Percentiles rank a stretch among this genome's conserved stretches.
Conservation (phyloP, 2,888 invertebrate genomes). For the Euplagia quadripunctaria region DNA sequence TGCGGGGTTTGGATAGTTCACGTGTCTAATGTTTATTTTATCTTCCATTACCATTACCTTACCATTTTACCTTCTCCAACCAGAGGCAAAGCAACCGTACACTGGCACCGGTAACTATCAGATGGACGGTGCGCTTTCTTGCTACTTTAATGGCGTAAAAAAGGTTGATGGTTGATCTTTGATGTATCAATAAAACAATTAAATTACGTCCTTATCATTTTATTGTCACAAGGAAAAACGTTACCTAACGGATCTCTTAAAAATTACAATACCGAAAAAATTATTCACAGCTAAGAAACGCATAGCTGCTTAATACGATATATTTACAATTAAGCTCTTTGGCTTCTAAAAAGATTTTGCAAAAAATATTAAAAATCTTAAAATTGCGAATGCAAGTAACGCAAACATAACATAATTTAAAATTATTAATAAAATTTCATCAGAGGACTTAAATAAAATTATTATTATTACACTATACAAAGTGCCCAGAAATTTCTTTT, state of each 20-base stretch:
- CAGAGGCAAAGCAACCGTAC: too few species aligned
- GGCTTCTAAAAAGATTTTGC: constrained; percentile 83
- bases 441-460: constrained; percentile 69
- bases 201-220: constrained; percentile 72
- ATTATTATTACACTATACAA: constrained; percentile 58
- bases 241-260: constrained; percentile 87
- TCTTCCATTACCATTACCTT: too few species aligned
- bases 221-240: constrained; percentile 87
- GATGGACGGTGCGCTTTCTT: too few species aligned
- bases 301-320: constrained; percentile 70
- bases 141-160: too few species aligned
- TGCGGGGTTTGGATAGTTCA: neutral
- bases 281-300: constrained; percentile 71
- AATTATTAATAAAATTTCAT: constrained; percentile 84
- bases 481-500: constrained; percentile 44
- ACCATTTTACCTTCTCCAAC: too few species aligned
- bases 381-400: constrained; percentile 74
- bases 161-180: too few species aligned
- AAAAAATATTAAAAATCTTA: constrained; percentile 65
- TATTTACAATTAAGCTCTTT: constrained; percentile 87
- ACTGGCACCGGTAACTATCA: neutral
- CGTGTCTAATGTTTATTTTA: too few species aligned
- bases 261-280: constrained; percentile 85
- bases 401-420: constrained; percentile 82
- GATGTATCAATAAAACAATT: constrained; percentile 44